Evolutionary conservation across 2,888 invertebrate genomes (phyloP).

Genomic region (Drosophila quasianomalipes): DNA sequence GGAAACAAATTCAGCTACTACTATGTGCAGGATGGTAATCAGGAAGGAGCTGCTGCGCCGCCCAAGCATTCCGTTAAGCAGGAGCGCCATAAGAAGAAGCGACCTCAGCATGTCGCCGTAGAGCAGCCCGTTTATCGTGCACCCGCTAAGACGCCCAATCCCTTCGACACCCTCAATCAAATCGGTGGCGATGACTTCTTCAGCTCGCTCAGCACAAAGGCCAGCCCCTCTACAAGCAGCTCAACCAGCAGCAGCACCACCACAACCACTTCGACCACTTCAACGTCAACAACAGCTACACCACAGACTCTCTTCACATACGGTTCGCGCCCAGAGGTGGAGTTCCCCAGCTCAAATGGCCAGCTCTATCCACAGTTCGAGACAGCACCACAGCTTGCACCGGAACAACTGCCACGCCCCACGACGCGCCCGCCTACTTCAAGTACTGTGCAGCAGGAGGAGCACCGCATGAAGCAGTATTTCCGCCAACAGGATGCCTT

Average conservation of each 20-base stretch:
- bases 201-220: conserved; percentile 51
- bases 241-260: conserved; percentile 53
- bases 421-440: conserved; percentile 76
- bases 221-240: conserved; percentile 42
- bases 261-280: conserved; percentile 85
- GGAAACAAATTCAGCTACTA: conserved; percentile 83
- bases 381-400: conserved; percentile 30
- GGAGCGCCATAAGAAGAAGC: conserved; percentile 83
- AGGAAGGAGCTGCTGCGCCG: conserved; percentile 76
- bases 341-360: conserved; percentile 81
- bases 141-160: conserved; percentile 69
- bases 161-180: conserved; percentile 83
- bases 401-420: conserved; percentile 68
- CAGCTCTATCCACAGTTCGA: conserved; percentile 80
- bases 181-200: conserved; percentile 84
- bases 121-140: conserved; percentile 75
- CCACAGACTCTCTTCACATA: conserved; percentile 78
- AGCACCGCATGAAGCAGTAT: conserved; percentile 85
- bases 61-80: conserved; percentile 81
- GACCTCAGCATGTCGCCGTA: conserved; percentile 73
- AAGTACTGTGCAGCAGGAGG: conserved; percentile 77
- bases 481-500: conserved; percentile 84
- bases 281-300: conserved; percentile 80
- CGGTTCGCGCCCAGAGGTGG: conserved; percentile 79
- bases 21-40: conserved; percentile 81